Percentiles rank a stretch among this genome's conserved stretches.
These are phyloP conservation scores for Catharus ustulatus DNA, from an alignment of 2,797 vertebrate species.

Conservation along the genomic window DNA sequence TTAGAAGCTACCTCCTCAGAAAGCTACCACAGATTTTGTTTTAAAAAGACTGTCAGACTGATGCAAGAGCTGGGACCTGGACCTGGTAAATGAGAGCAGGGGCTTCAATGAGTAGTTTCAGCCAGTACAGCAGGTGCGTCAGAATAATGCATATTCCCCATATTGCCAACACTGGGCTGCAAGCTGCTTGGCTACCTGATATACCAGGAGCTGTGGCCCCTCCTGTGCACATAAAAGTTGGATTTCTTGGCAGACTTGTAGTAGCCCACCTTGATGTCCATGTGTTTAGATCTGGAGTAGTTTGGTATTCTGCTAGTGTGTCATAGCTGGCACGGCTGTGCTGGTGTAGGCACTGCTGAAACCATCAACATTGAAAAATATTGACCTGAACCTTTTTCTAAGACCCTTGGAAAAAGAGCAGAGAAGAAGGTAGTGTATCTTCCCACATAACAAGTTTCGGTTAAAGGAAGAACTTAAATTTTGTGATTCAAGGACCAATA, in stretches of 20 bases:
- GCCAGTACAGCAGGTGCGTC: neutral
- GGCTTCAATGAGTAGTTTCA: neutral
- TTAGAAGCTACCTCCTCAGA: neutral
- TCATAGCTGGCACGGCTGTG: neutral
- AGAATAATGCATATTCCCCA: rapidly evolving
- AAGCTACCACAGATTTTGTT: neutral
- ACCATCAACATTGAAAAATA: neutral
- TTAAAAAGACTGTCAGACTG: neutral
- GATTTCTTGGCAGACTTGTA: neutral
- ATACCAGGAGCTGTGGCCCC: neutral
- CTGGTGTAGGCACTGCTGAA: neutral
- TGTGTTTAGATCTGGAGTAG: neutral
- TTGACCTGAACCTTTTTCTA: neutral
- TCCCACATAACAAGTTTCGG: neutral
- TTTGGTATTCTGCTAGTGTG: rapidly evolving
- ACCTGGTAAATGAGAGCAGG: neutral
- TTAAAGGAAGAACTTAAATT: neutral
- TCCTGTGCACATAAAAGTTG: neutral
- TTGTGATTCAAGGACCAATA: neutral
- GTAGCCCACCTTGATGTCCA: neutral
- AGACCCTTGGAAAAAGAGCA: neutral
- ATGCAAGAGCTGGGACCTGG: neutral
- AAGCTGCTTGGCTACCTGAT: neutral
- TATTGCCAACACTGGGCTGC: neutral
- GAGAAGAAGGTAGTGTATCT: neutral